Conservation (phyloP, 2,797 vertebrate species). For the Dermochelys coriacea region DNA sequence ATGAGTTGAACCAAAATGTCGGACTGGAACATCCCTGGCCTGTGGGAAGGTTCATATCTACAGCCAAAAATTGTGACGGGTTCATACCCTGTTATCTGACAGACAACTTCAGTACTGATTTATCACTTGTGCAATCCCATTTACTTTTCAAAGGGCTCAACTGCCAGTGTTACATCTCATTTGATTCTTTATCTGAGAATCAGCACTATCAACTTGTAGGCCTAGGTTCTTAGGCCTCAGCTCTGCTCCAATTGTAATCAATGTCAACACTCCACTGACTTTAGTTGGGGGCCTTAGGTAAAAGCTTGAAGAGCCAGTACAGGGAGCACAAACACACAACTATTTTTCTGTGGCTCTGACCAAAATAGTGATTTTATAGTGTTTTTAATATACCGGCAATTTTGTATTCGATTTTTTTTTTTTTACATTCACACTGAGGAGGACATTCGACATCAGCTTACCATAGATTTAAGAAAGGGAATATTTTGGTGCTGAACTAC, state of each 20-base stretch:
- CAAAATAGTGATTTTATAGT: not conserved
- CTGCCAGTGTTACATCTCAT: not conserved
- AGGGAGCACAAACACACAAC: conserved; percentile 68
- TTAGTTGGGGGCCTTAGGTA: not conserved
- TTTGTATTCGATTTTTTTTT: not conserved
- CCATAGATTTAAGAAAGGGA: not conserved
- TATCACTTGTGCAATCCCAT: not conserved
- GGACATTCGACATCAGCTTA: not conserved
- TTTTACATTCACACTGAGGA: rapidly evolving
- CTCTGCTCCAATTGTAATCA: not conserved
- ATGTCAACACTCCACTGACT: not conserved
- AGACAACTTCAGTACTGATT: not conserved
- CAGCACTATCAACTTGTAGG: not conserved
- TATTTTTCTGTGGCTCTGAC: not conserved
- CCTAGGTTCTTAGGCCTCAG: not conserved
- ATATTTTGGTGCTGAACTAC: not conserved
- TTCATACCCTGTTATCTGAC: not conserved
- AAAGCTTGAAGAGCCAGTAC: conserved; percentile 53
- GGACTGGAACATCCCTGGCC: not conserved
- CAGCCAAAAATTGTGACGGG: not conserved
- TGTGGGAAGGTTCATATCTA: not conserved
- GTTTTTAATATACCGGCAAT: not conserved
- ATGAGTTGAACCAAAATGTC: not conserved
- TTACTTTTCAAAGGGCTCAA: not conserved
- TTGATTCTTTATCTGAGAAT: not conserved